Evolutionary conservation across 92 coral and sea anemone genomes (phyloP).

Genomic region (Palythoa grandiflora): DNA sequence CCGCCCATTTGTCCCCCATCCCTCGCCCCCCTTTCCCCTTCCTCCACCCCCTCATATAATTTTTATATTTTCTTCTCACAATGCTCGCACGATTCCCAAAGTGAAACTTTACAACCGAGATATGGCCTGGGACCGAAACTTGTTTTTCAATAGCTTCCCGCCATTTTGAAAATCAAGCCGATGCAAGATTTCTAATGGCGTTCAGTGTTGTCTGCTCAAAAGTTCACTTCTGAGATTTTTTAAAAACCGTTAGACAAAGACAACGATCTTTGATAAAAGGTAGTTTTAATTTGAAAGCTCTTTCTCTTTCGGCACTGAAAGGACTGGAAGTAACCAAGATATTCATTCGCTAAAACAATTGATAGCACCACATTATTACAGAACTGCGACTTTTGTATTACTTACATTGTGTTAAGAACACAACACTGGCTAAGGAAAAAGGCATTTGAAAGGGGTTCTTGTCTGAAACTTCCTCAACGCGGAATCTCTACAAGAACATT

Average conservation of each 20-base stretch:
- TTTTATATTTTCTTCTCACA: too few species aligned
- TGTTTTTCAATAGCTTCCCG: neutral
- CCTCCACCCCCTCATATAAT: too few species aligned
- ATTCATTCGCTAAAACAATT: neutral
- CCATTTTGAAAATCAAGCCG: neutral
- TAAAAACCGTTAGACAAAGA: neutral
- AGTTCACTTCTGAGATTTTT: neutral
- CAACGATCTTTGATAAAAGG: neutral
- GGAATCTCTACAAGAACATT: neutral
- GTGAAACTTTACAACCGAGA: neutral
- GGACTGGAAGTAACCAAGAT: conserved; percentile 42
- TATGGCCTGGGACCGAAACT: neutral
- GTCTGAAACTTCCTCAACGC: neutral
- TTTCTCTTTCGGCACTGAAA: neutral
- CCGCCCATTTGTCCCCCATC: too few species aligned
- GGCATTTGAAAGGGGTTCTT: neutral
- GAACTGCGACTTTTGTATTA: neutral
- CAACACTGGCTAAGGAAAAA: neutral
- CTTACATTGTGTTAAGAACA: neutral
- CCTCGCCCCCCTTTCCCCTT: too few species aligned
- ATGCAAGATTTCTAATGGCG: neutral
- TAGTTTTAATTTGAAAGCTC: neutral
- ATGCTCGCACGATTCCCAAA: too few species aligned
- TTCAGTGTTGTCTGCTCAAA: neutral
- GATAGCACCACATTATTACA: too few species aligned